Evolutionary conservation across 1,140 invertebrate species (phyloP), one percentile per base, ranked within the genome.

Genomic region (Liolophura sinensis): DNA sequence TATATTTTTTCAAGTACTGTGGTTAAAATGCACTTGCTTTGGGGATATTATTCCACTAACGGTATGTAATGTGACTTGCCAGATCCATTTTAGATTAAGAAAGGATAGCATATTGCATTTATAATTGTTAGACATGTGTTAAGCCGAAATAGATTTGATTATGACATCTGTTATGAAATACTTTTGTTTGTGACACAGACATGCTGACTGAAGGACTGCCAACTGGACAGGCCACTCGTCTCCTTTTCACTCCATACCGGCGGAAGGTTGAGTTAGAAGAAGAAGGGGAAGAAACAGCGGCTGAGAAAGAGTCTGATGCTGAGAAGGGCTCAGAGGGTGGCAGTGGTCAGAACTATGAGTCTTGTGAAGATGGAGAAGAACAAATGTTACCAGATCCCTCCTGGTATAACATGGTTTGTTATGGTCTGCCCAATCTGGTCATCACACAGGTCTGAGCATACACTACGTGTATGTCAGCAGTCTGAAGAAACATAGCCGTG

Each of bases 391-490:
- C 31, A 55, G 14, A 22, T 62, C 16, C 24, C 56, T 62, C 68
- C 11, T 77, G 73, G 73, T 83, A 74, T 65, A 84, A 82, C 63
- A 77, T 80, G 70, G 78, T 83, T 9, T 81, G 80, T 59, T 84
- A 83, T 68, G 82, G 82, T 24, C 74, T 84, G 51, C 82, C 82
- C 24, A 84, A 82, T 62, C 24, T 83, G 18, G 66, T 84, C 22
- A 72, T 84, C 12, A 76, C 78, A 11, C 80, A 82, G 67, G 40
- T 73, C n/a, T 73, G 69, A 65, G 22, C n/a, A 25, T 11, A 40
- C 31, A 40, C n/a, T n/a, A n/a, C n/a, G n/a, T n/a, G n/a, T n/a
- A n/a, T n/a, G n/a, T n/a, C n/a, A n/a, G n/a, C n/a, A n/a, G n/a
- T n/a, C n/a, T n/a, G n/a, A n/a, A n/a, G n/a, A n/a, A n/a, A n/a